Evolutionary conservation across 2,113 vertebrate species (phyloP).

Genomic region (Aegotheles bennettii): DNA sequence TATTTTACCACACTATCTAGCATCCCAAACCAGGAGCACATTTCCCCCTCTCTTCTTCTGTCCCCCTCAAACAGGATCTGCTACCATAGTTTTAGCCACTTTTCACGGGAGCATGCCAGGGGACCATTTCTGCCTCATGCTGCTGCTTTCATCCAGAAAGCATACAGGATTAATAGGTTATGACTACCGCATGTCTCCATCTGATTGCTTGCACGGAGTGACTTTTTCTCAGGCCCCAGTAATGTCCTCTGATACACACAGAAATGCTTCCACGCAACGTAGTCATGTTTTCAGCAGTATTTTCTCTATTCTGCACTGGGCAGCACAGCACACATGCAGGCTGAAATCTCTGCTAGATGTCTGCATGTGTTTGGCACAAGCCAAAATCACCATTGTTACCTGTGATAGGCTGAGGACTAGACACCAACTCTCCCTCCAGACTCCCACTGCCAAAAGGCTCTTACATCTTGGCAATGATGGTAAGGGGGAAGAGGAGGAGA

Average conservation of each 20-base stretch:
- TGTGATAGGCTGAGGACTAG: background rate
- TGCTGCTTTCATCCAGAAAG: background rate
- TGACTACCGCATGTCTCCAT: accelerated
- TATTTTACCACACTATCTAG: accelerated
- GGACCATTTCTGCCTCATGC: background rate
- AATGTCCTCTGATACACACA: background rate
- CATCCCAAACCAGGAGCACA: background rate
- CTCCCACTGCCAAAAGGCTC: background rate
- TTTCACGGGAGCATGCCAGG: background rate
- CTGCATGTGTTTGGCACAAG: background rate
- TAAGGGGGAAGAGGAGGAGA: background rate
- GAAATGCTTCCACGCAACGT: background rate
- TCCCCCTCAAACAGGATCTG: background rate
- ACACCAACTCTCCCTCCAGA: background rate
- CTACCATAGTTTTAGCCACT: background rate
- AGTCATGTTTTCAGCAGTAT: background rate
- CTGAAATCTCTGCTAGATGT: background rate
- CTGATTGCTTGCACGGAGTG: accelerated
- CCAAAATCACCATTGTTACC: background rate
- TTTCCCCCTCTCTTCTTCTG: background rate
- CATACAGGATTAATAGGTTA: too few relatives aligned
- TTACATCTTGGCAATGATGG: background rate
- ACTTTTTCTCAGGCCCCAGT: background rate
- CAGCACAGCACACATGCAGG: background rate
- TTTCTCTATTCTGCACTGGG: background rate